Conservation (phyloP, 2,888 invertebrate genomes). For the Drosophila meridionalis region DNA sequence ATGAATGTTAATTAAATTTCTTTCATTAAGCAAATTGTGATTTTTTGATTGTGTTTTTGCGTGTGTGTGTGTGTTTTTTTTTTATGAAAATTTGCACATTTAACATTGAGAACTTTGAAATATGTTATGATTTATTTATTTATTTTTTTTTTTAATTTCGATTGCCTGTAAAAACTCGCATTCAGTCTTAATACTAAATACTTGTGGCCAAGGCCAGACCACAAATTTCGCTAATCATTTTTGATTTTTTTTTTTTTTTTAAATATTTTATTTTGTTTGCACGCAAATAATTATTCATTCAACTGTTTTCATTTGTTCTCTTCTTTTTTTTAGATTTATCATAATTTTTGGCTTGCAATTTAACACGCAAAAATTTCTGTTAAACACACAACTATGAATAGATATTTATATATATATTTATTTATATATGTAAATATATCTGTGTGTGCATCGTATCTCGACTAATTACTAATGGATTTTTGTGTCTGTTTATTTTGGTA, state of each 20-base stretch:
- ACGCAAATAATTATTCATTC: conserved; percentile 1
- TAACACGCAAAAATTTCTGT: conserved; percentile 26
- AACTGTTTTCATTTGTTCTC: background rate
- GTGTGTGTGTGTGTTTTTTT: conserved; percentile 8
- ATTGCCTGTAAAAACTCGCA: conserved; percentile 27
- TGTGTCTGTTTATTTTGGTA: conserved; percentile 21
- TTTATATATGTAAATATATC: conserved; percentile 23
- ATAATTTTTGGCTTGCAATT: conserved; percentile 37
- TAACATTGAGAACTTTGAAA: conserved; percentile 47
- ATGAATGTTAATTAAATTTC: conserved; percentile 31
- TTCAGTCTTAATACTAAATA: conserved; percentile 67
- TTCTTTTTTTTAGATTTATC: conserved; percentile 21
- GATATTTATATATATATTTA: background rate
- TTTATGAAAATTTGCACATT: conserved; percentile 42
- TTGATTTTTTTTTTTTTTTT: conserved; percentile 1
- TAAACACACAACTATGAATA: conserved; percentile 26
- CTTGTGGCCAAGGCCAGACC: conserved; percentile 12
- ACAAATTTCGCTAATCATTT: background rate
- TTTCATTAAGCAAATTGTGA: conserved; percentile 17
- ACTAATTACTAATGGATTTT: conserved; percentile 59
- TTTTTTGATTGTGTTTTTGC: conserved; percentile 30
- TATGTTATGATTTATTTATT: background rate
- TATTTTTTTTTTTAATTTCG: conserved; percentile 6
- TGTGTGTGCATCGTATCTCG: conserved; percentile 40
- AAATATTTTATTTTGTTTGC: conserved; percentile 18